Base-by-base conservation (phyloP, 2,113 vertebrate species). In the Stigmatopora argus region DNA sequence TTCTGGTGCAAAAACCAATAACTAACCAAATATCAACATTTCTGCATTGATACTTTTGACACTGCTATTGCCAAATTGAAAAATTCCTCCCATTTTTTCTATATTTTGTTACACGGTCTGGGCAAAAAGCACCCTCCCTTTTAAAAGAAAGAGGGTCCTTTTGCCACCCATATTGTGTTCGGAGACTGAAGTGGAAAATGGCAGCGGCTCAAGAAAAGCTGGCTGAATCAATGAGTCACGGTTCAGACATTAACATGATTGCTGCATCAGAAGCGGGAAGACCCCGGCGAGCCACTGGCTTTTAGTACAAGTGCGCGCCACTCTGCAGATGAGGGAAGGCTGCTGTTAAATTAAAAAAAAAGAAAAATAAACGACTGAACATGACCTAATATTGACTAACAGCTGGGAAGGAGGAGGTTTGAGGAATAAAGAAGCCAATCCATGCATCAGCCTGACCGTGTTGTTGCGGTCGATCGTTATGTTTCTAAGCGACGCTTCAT, bases 221-320 rank as follows among this genome's bases (percentile, higher is more conserved):
- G 71, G 72, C 63, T 74, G 72, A 70, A 89, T 89, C 83, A 82
- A 84, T 88, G 75, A 83, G 74, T 81, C 78, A 81, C 23, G 57
- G 75, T 67, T 69, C 71, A 72, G 61, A 74, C 78, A 75, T 77
- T 86, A 85, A 84, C 65, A 69, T 77, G 80, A 87, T 86, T 85
- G 80, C 84, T 77, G 75, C 83, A 79, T 81, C 78, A 82, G 11
- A 3, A 71, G 66, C 64, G 69, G 84, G 82, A 85, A 84, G 74
- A 48, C 58, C 45, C 8, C n/a, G n/a, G 23, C 21, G 8, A 62
- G 67, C 64, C 45, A 14, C 17, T 38, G 70, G 75, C 66, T 85
- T 78, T 86, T 72, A 83, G 66, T 34, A 64, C 2, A 65, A 61
- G 53, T 59, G 66, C 21, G 23, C 21, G 13, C 18, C 59, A 34